Conservation (phyloP, 1,140 invertebrate species). For the Polypedilum pembai region DNA sequence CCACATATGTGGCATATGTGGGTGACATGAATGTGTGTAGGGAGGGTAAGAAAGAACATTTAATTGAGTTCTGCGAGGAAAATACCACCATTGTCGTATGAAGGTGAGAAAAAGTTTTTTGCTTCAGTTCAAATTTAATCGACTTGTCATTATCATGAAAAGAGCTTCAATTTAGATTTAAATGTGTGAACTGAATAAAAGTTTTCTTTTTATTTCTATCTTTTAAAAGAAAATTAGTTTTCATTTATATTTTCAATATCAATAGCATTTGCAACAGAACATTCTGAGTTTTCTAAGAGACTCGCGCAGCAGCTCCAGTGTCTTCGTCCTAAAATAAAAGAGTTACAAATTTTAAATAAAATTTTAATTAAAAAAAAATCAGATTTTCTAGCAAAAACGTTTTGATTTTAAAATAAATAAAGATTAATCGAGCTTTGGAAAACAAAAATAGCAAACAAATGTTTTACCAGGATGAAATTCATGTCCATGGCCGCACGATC, state of each 20-base stretch:
- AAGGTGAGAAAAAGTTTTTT: too few species aligned
- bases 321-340: constrained; percentile 39
- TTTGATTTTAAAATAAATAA: too few species aligned
- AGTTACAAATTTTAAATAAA: neutral
- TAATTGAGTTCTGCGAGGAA: too few species aligned
- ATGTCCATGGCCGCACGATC: constrained; percentile 72
- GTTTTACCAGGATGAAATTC: constrained; percentile 61
- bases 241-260: neutral
- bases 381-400: too few species aligned
- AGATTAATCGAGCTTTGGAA: too few species aligned
- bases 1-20: too few species aligned
- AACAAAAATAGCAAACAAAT: too few species aligned
- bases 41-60: too few species aligned
- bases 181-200: neutral
- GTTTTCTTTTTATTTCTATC: neutral
- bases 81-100: too few species aligned
- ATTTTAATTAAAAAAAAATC: neutral
- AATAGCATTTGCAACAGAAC: constrained; percentile 38
- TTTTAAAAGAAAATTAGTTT: neutral
- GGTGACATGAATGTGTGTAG: too few species aligned
- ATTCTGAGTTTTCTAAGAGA: constrained; percentile 51
- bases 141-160: constrained; percentile 6
- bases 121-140: neutral
- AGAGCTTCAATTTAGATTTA: neutral
- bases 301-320: constrained; percentile 77